These are phyloP conservation scores for Cirrhinus molitorella DNA, from an alignment of 2,797 vertebrate genomes.

Conservation along the genomic window DNA sequence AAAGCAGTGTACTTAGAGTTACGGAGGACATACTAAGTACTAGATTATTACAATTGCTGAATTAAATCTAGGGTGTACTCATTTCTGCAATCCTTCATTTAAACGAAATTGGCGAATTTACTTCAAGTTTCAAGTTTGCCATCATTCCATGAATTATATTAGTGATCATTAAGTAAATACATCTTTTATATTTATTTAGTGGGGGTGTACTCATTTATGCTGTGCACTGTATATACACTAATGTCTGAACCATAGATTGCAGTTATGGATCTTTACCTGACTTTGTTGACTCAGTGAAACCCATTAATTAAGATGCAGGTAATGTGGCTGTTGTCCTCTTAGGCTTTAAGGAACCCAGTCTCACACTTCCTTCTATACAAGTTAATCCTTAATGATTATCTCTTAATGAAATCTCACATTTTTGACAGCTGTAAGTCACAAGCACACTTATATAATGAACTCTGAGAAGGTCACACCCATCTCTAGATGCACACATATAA, in stretches of 20 bases:
- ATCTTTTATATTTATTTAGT: no score
- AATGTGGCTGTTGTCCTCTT: not conserved
- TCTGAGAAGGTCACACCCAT: slow-evolving; percentile 38
- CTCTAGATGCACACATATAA: not conserved
- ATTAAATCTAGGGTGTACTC: no score
- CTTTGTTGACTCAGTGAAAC: not conserved
- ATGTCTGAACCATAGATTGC: not conserved
- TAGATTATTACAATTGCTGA: no score
- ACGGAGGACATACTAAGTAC: no score
- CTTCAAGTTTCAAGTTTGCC: no score
- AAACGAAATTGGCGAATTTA: no score
- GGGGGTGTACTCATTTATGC: no score
- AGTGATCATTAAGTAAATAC: no score
- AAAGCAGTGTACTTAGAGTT: no score
- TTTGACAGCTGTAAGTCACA: slow-evolving; percentile 15
- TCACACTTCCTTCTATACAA: slow-evolving; percentile 56
- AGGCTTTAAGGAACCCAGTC: not conserved
- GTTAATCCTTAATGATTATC: slow-evolving; percentile 74
- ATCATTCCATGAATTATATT: no score
- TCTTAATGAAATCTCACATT: slow-evolving; percentile 42
- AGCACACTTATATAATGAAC: slow-evolving; percentile 46
- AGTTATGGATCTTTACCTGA: not conserved
- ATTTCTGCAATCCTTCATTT: no score
- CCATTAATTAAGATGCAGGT: not conserved
- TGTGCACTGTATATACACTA: not conserved